A percentile compares a stretch with the other conserved stretches of the same genome.
Conservation (phyloP, 2,113 vertebrate species). For the Psittacula cyanocephala region DNA sequence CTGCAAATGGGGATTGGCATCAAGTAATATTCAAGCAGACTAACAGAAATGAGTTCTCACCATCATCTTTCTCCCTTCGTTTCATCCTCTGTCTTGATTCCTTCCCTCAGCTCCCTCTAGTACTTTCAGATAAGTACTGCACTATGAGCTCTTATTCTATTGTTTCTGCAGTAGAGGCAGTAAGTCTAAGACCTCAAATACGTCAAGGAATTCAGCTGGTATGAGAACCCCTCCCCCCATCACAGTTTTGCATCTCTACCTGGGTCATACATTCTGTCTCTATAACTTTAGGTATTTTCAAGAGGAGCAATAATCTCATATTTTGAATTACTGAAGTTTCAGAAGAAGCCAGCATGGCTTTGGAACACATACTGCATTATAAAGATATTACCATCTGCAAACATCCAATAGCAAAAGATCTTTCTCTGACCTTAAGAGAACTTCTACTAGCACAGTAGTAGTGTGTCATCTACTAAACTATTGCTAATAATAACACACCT, state of each 20-base stretch:
- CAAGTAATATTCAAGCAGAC: neutral
- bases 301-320: neutral
- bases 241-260: neutral
- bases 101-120: slow-evolving; percentile 19
- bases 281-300: neutral
- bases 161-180: neutral
- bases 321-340: neutral
- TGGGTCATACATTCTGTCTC: neutral
- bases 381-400: neutral
- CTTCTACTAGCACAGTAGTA: neutral
- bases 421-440: neutral
- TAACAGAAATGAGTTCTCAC: neutral
- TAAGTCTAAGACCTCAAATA: neutral
- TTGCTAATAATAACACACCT: neutral
- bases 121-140: neutral
- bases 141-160: neutral
- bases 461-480: neutral
- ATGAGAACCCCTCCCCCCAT: neutral
- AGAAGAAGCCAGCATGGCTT: neutral
- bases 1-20: neutral
- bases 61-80: neutral
- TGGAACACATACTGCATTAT: neutral
- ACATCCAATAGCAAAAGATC: neutral
- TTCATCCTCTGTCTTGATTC: neutral
- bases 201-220: neutral